Evolutionary conservation across 2,113 vertebrate genomes (phyloP).

Genomic region (Rhinoptilus africanus): DNA sequence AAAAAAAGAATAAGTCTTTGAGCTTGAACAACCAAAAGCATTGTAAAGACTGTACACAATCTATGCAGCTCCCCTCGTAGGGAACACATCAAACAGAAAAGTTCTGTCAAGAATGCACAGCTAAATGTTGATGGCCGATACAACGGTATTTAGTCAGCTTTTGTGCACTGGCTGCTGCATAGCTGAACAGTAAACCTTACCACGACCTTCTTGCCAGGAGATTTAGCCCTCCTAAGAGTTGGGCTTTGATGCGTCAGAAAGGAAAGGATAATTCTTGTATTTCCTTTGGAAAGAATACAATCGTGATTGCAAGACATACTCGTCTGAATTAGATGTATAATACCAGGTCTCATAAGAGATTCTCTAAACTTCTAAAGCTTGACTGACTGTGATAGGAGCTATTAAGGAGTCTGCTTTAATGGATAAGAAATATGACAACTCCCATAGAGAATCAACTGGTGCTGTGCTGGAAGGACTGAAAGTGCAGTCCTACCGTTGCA

Average conservation of each 20-base stretch:
- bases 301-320: background rate
- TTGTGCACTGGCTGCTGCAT: background rate
- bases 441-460: slow-evolving; percentile 50
- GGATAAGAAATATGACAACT: slow-evolving; percentile 50
- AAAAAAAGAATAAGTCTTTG: background rate
- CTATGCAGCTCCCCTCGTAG: background rate
- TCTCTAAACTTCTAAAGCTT: slow-evolving; percentile 31
- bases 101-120: background rate
- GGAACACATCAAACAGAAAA: background rate
- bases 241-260: slow-evolving; percentile 36
- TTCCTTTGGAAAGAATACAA: slow-evolving; percentile 53
- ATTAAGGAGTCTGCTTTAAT: slow-evolving; percentile 43
- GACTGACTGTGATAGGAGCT: slow-evolving; percentile 49
- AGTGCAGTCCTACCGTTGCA: background rate
- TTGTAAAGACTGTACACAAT: background rate
- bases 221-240: slow-evolving; percentile 18
- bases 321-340: slow-evolving; percentile 47
- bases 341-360: slow-evolving; percentile 47
- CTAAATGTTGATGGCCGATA: background rate
- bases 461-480: background rate
- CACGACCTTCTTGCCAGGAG: slow-evolving; percentile 36
- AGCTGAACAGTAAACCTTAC: background rate
- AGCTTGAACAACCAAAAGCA: background rate
- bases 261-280: slow-evolving; percentile 43
- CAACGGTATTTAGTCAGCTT: background rate